Conservation (phyloP, 2,113 vertebrate species). For the Psilopogon haemacephalus region DNA sequence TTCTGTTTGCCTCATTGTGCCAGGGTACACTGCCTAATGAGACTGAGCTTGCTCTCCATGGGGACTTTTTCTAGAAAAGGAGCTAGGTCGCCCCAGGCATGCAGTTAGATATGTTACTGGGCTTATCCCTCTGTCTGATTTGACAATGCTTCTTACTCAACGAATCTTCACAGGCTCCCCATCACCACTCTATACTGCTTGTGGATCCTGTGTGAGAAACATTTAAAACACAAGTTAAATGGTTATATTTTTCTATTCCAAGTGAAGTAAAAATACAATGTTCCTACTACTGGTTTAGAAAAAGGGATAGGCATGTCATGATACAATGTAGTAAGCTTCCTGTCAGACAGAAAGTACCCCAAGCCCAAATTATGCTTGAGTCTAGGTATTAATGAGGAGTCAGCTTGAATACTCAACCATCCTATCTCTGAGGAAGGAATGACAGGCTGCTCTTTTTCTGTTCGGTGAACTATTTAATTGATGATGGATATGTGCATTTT, state of each 20-base stretch:
- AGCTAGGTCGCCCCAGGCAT: not conserved
- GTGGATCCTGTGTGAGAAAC: not conserved
- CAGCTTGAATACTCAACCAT: not conserved
- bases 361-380: not conserved
- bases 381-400: not conserved
- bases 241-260: not conserved
- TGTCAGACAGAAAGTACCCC: not conserved
- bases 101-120: not conserved
- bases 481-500: not conserved
- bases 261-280: not conserved
- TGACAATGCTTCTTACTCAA: not conserved
- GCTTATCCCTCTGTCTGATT: not conserved
- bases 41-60: not conserved
- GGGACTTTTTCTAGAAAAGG: not conserved
- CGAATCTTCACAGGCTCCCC: not conserved
- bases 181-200: not conserved
- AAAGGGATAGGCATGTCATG: not conserved
- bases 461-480: not conserved
- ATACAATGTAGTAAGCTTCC: not conserved
- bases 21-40: not conserved
- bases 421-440: not conserved
- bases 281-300: not conserved
- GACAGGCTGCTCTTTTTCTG: not conserved
- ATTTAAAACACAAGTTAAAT: not conserved
- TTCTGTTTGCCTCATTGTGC: rapidly evolving